Percentiles rank a stretch among this genome's conserved stretches.
These are phyloP conservation scores for Cromileptes altivelis DNA, from an alignment of 2,113 vertebrate species.

Conservation along the genomic window DNA sequence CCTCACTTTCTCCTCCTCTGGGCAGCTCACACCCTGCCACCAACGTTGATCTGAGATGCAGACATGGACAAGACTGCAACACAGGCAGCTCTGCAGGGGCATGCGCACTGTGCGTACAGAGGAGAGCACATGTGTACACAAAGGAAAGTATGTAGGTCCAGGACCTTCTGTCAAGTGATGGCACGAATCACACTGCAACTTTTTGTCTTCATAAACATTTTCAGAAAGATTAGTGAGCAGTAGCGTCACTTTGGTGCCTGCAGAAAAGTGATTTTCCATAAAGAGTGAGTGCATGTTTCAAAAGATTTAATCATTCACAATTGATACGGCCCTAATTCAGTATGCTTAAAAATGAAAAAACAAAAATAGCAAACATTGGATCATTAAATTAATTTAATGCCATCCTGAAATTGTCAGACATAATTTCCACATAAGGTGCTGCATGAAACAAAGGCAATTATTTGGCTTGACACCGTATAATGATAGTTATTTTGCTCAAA, in stretches of 20 bases:
- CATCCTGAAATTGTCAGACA: neutral
- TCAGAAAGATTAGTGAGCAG: neutral
- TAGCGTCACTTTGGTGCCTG: too few species aligned
- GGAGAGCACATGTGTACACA: slow-evolving; percentile 35
- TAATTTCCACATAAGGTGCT: neutral
- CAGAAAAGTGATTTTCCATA: neutral
- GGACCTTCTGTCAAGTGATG: slow-evolving; percentile 46
- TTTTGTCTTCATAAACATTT: neutral
- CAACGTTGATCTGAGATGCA: slow-evolving; percentile 73
- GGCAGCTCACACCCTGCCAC: slow-evolving; percentile 62
- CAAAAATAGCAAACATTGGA: too few species aligned
- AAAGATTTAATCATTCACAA: too few species aligned
- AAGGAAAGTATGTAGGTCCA: slow-evolving; percentile 19
- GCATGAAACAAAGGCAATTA: neutral
- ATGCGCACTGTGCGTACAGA: slow-evolving; percentile 37
- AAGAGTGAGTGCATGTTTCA: neutral
- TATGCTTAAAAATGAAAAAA: neutral
- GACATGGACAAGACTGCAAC: slow-evolving; percentile 34
- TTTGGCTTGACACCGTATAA: neutral
- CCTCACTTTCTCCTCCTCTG: slow-evolving; percentile 59
- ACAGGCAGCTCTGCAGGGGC: slow-evolving; percentile 39
- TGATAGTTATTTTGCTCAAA: slow-evolving; percentile 4
- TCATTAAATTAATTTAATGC: neutral
- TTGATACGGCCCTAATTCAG: neutral
- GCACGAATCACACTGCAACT: slow-evolving; percentile 26